A percentile compares a stretch with the other conserved stretches of the same genome.
Conservation (phyloP, 2,113 vertebrate species). For the human (Homo sapiens) region GRCh38 chr7:88291501-88292000, state of each 20-base stretch:
- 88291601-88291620: neutral
- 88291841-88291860: neutral
- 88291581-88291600: neutral
- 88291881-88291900: neutral
- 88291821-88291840: neutral
- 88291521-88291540: neutral
- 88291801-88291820: neutral
- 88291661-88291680: neutral
- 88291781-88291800: neutral
- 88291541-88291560: neutral
- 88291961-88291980: neutral
- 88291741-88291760: constrained; percentile 5
- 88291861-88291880: neutral
- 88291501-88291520: neutral
- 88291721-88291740: constrained; percentile 1
- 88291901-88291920: neutral
- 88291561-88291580: neutral
- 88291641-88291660: neutral
- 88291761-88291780: neutral
- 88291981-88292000: neutral
- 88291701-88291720: neutral
- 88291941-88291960: neutral
- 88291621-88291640: constrained; percentile 3
- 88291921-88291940: neutral
- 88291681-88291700: neutral